Base-by-base conservation (phyloP, 2,113 vertebrate genomes). In the Sebastes fasciatus region DNA sequence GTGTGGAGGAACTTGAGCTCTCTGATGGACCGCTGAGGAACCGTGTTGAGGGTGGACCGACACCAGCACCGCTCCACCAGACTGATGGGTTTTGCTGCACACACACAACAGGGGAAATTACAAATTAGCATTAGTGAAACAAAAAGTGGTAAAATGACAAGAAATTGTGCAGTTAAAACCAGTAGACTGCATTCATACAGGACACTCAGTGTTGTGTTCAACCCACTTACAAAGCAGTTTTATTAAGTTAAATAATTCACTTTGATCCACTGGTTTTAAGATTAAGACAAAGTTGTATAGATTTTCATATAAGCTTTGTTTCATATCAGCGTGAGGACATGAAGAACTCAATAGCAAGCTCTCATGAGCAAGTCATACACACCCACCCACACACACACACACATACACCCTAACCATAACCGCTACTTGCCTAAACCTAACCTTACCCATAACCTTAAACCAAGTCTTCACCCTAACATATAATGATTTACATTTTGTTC, bases 1-100 rank as follows among this genome's bases (percentile, higher is more conserved):
- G 97, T 97, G 90, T 97, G 97, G 91, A 99, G 96, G 92, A 99
- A 99, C 96, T 99, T 99, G 89, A 99, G 97, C 94, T 99, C 97
- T 52, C 97, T 97, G 94, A 99, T 96, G 84, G 96, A 96, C 84
- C 96, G 95, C 95, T 97, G 98, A 52, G 97, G 96, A 63, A 99
- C 96, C 2, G 97, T 98, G 95, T 96, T 98, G 91, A 98, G 96
- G 8, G 97, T 97, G 89, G 96, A 97, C 73, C 98, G 96, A 91
- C 98, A 99, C 87, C 98, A 98, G 81, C 98, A 99, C 84, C 98
- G 95, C 95, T 99, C 98, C 61, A 97, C 97, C 96, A 99, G 95
- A 84, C 98, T 98, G 94, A 99, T 96, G 0, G 98, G 98, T 68
- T 99, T 99, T 8, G 96, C 98, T 99, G 88, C 7, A 90, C 83